phyloP scores from a whole-genome alignment of 2,888 invertebrate species.

The Calameuta filiformis region DNA sequence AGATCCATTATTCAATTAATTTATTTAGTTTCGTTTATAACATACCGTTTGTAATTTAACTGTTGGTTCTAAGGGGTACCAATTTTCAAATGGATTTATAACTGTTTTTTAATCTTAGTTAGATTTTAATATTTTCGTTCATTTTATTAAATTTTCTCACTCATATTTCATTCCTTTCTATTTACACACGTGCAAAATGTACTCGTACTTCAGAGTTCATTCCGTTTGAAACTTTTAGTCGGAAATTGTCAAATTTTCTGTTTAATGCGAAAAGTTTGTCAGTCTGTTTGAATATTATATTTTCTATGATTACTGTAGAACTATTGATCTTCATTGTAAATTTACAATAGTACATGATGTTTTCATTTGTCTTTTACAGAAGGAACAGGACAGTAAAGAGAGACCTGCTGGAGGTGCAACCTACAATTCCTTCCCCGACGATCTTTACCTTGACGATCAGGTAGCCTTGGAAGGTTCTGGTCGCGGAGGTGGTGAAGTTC shows the following conservation, averaged over 20 bases:
- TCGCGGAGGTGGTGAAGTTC: constrained; percentile 74
- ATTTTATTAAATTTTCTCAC: too few species aligned
- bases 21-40: background rate
- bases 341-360: background rate
- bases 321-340: background rate
- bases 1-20: background rate
- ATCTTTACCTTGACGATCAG: constrained; percentile 80
- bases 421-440: constrained; percentile 69
- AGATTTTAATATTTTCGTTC: too few species aligned
- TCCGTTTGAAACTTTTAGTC: background rate
- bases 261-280: background rate
- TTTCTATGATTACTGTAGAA: background rate
- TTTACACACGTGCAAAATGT: too few species aligned
- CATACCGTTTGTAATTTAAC: background rate
- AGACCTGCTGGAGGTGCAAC: constrained; percentile 44
- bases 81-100: background rate
- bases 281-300: background rate
- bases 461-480: constrained; percentile 80
- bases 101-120: background rate
- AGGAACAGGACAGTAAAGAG: constrained; percentile 56
- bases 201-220: background rate
- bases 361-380: constrained; percentile 40
- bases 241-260: background rate
- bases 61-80: background rate
- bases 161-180: too few species aligned